phyloP scores from a whole-genome alignment of 2,888 invertebrate genomes.

The Petrophora chlorosata region DNA sequence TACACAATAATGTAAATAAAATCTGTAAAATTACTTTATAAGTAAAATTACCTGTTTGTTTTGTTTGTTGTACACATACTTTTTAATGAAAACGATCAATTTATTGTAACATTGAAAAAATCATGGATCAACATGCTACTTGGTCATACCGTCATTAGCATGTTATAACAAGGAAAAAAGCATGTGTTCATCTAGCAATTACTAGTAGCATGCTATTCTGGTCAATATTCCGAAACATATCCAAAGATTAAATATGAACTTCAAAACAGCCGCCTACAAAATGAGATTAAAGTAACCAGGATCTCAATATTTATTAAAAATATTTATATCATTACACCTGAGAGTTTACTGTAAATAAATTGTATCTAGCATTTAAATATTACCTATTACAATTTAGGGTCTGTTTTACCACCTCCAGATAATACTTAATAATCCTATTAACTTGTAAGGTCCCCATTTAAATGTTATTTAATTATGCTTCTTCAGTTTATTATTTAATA shows the following conservation, averaged over 20 bases:
- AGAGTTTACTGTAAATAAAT: slow-evolving; percentile 40
- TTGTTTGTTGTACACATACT: too few relatives aligned
- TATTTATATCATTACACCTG: slow-evolving; percentile 64
- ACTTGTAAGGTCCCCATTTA: neutral
- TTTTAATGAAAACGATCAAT: too few relatives aligned
- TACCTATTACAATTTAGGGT: slow-evolving; percentile 9
- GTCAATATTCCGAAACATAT: slow-evolving; percentile 8
- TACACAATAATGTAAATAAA: slow-evolving; percentile 7
- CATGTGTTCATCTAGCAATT: too few relatives aligned
- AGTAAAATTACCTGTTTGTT: too few relatives aligned
- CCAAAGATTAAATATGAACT: slow-evolving; percentile 21
- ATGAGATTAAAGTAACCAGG: slow-evolving; percentile 79
- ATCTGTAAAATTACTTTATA: neutral
- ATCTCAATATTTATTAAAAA: slow-evolving; percentile 77
- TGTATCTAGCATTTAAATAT: slow-evolving; percentile 36
- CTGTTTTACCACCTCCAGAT: slow-evolving; percentile 5
- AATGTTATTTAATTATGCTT: neutral
- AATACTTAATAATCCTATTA: neutral
- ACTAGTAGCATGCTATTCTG: neutral
- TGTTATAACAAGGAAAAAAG: too few relatives aligned
- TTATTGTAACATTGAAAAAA: too few relatives aligned
- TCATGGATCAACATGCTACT: too few relatives aligned
- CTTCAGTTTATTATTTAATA: neutral
- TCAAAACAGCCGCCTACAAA: slow-evolving; percentile 49
- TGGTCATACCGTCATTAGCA: too few relatives aligned